Conservation (phyloP, 2,113 vertebrate species). For the Herpetotheres cachinnans region DNA sequence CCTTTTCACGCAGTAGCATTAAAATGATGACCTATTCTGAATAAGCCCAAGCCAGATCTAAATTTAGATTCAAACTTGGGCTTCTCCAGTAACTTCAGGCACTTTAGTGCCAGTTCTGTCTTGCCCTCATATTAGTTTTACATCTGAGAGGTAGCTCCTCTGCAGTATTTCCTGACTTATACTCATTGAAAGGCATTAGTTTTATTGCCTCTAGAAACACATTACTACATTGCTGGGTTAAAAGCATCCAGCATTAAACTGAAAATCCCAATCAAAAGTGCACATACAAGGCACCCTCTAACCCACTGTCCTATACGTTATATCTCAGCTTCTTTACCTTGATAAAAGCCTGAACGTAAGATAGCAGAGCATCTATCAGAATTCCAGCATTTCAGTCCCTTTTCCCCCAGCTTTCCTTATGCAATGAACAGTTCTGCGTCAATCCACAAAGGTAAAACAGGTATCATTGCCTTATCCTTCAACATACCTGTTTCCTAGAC, state of each 20-base stretch:
- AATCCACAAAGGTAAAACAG: background rate
- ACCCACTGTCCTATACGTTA: background rate
- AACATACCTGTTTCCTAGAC: background rate
- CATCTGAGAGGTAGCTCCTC: background rate
- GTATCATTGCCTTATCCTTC: background rate
- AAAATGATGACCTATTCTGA: background rate
- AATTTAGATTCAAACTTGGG: background rate
- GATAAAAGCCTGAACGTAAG: background rate
- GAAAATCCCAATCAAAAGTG: background rate
- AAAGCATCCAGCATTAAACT: background rate
- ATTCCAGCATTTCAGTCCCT: background rate
- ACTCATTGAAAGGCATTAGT: background rate
- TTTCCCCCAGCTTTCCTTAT: background rate
- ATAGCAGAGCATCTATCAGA: background rate
- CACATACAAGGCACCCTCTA: background rate
- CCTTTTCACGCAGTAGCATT: background rate
- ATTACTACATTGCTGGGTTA: background rate
- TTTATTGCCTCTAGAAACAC: background rate
- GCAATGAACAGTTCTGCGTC: background rate
- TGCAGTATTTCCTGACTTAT: background rate
- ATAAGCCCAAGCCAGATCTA: background rate
- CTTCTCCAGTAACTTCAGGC: background rate
- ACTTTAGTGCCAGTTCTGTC: background rate
- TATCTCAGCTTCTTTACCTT: background rate
- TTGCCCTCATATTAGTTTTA: background rate